Percentiles rank a stretch among this genome's conserved stretches.
These are phyloP conservation scores for Cepaea nemoralis DNA, from an alignment of 1,140 invertebrate genomes.

Conservation along the genomic window DNA sequence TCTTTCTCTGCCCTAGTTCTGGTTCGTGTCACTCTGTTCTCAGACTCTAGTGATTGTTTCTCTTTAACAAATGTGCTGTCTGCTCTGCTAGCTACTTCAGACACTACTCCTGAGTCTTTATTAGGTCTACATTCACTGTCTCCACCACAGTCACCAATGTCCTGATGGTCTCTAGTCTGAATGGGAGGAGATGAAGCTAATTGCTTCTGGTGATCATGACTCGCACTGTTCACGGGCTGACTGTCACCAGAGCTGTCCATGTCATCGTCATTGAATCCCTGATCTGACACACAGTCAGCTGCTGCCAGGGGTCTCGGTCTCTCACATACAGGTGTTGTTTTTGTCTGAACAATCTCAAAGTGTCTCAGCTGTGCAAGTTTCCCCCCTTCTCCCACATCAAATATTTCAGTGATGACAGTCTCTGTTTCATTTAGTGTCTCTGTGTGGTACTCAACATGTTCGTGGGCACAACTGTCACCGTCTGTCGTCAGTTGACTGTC, in stretches of 20 bases:
- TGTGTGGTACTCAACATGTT: not conserved
- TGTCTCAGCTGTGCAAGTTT: not conserved
- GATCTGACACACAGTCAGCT: not conserved
- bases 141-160: not conserved
- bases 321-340: not conserved
- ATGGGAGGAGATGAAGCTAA: not conserved
- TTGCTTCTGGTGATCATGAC: not conserved
- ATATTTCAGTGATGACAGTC: slow-evolving; percentile 12
- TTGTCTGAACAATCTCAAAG: slow-evolving; percentile 8
- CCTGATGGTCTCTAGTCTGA: not conserved
- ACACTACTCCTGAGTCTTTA: not conserved
- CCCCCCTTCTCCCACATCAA: not conserved
- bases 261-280: not conserved
- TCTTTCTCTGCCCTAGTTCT: not conserved
- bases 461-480: not conserved
- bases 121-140: not conserved
- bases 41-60: not conserved
- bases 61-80: not conserved
- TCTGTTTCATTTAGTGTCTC: slow-evolving; percentile 12
- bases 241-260: not conserved
- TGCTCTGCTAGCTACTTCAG: not conserved
- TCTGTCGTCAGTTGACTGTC: not conserved
- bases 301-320: too few relatives aligned
- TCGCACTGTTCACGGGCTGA: not conserved
- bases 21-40: not conserved